Evolutionary conservation across 2,797 vertebrate species (phyloP).

Genomic region (Anguilla marmorata): DNA sequence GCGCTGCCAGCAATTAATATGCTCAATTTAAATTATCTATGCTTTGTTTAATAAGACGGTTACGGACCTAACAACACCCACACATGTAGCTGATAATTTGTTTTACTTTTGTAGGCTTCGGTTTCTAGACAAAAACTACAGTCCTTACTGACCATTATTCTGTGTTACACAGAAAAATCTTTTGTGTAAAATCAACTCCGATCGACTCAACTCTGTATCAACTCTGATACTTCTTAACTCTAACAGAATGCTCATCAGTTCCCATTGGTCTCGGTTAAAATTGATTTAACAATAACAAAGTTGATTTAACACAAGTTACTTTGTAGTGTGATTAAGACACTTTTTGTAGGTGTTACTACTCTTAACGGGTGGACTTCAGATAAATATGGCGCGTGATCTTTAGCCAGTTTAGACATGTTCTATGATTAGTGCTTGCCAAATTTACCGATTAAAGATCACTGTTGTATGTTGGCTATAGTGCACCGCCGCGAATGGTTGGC

Average conservation of each 20-base stretch:
- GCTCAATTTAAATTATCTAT: slow-evolving; percentile 19
- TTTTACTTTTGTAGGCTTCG: not conserved
- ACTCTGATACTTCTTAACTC: too few species aligned
- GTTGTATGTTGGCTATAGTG: slow-evolving; percentile 69
- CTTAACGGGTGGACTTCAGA: too few species aligned
- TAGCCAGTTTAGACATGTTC: slow-evolving; percentile 72
- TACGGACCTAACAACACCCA: not conserved
- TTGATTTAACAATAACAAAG: too few species aligned
- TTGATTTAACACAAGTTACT: too few species aligned
- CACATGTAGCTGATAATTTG: not conserved
- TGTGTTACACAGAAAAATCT: slow-evolving; percentile 23
- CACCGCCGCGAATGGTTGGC: slow-evolving; percentile 68
- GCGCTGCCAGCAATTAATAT: not conserved
- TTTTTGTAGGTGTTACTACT: too few species aligned
- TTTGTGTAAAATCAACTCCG: too few species aligned
- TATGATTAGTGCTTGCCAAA: slow-evolving; percentile 83
- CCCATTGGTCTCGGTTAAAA: too few species aligned
- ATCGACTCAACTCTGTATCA: too few species aligned
- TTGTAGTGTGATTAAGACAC: too few species aligned
- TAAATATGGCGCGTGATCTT: not conserved
- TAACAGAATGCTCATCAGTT: too few species aligned
- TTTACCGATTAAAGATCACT: slow-evolving; percentile 80
- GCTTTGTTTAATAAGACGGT: not conserved
- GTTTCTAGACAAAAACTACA: not conserved
- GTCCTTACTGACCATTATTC: not conserved